Evolutionary conservation across 2,797 vertebrate genomes (phyloP).

Genomic region (Danio aesculapii): DNA sequence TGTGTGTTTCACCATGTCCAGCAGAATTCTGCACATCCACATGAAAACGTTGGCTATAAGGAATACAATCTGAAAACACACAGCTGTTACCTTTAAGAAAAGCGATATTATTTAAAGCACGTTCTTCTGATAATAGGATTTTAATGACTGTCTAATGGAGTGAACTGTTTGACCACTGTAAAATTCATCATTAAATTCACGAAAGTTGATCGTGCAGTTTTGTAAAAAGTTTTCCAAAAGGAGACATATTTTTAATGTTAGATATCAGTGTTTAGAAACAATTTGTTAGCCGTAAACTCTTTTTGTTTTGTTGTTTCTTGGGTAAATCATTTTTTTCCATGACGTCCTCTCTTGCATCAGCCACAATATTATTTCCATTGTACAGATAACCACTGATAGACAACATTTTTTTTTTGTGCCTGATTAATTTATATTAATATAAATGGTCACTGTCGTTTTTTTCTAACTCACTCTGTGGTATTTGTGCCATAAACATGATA

Average conservation of each 20-base stretch:
- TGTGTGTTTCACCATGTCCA: constrained; percentile 11
- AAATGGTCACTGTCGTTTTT: constrained; percentile 1
- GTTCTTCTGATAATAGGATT: constrained; percentile 1
- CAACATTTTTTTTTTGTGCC: neutral
- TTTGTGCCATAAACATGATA: constrained; percentile 33
- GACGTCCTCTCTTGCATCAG: constrained; percentile 18
- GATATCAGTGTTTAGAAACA: neutral
- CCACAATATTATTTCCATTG: constrained; percentile 10
- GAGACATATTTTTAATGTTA: neutral
- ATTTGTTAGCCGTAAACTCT: neutral
- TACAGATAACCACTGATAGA: constrained; percentile 42
- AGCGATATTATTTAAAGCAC: constrained; percentile 28
- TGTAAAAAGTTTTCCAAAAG: neutral
- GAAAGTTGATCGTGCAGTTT: constrained; percentile 23
- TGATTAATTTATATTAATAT: neutral
- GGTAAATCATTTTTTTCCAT: neutral
- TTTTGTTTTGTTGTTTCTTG: neutral
- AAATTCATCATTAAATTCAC: too few species aligned
- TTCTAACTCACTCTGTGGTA: constrained; percentile 15
- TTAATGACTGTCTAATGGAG: constrained; percentile 18
- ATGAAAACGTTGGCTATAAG: constrained; percentile 24
- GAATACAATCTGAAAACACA: constrained; percentile 4
- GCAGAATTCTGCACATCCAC: constrained; percentile 33
- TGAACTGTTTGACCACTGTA: constrained; percentile 44
- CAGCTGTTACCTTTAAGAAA: constrained; percentile 7